Conservation (phyloP, 2,888 invertebrate species). For the Dasysyrphus albostriatus region DNA sequence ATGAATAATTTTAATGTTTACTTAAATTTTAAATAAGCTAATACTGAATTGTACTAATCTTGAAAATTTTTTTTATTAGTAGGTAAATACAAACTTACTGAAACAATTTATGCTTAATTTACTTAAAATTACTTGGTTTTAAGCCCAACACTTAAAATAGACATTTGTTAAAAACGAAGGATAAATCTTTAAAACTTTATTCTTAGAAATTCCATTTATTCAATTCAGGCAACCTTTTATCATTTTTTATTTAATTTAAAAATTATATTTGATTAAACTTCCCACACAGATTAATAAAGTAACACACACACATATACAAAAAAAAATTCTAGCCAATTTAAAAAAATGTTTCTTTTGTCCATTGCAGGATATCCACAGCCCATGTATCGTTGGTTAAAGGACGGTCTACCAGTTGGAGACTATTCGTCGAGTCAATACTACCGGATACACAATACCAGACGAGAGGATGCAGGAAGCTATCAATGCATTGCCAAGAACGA, state of each 20-base stretch:
- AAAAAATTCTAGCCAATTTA: slow-evolving; percentile 8
- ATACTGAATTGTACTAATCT: no score
- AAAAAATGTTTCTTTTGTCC: slow-evolving; percentile 38
- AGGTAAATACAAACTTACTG: no score
- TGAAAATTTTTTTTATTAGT: no score
- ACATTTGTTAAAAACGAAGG: no score
- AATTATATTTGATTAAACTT: not conserved
- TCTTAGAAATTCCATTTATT: no score
- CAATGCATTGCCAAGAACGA: slow-evolving; percentile 96
- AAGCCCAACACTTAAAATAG: no score
- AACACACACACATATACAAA: not conserved
- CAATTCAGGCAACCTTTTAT: not conserved
- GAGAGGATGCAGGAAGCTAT: slow-evolving; percentile 94
- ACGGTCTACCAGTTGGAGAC: slow-evolving; percentile 91
- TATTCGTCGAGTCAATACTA: slow-evolving; percentile 93
- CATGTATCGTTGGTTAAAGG: slow-evolving; percentile 95
- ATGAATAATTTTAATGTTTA: no score
- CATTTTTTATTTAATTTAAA: not conserved
- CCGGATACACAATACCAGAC: slow-evolving; percentile 91
- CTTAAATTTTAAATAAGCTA: no score
- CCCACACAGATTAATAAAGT: not conserved
- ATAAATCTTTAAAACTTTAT: no score
- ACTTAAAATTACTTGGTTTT: no score
- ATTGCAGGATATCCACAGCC: slow-evolving; percentile 94
- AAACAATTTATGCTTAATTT: no score